A percentile compares a stretch with the other conserved stretches of the same genome.
Evolutionary conservation across 2,113 vertebrate genomes (phyloP).

Genomic region (Cariama cristata): DNA sequence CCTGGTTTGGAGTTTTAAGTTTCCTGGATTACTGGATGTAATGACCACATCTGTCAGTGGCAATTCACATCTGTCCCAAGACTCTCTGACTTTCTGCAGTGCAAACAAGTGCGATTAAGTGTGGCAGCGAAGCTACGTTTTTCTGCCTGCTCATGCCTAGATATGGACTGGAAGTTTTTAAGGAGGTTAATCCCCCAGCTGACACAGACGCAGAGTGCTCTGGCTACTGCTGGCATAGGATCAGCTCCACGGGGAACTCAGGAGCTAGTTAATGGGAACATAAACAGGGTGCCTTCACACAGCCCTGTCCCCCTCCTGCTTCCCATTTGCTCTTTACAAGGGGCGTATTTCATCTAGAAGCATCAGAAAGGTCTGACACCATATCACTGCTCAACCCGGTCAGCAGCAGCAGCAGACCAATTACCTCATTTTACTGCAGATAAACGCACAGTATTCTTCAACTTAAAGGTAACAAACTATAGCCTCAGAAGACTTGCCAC

Average conservation of each 20-base stretch:
- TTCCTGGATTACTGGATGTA: background rate
- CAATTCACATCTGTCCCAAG: background rate
- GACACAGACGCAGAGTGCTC: background rate
- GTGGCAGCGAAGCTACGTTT: background rate
- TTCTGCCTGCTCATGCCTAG: background rate
- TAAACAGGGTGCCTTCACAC: background rate
- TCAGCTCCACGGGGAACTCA: background rate
- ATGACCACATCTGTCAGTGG: background rate
- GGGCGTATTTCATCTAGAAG: background rate
- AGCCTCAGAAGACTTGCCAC: background rate
- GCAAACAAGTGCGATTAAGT: background rate
- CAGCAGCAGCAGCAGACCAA: background rate
- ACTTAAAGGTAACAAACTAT: background rate
- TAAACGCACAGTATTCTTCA: background rate
- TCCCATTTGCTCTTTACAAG: background rate
- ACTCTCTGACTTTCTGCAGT: background rate
- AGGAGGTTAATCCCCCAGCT: background rate
- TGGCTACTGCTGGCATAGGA: background rate
- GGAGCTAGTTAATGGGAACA: background rate
- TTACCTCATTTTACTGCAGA: background rate
- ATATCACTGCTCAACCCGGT: rapidly evolving
- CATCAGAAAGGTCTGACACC: background rate
- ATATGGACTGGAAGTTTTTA: background rate
- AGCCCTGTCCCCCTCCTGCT: background rate
- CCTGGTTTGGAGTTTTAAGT: background rate